Conservation (phyloP, 64 coral and sea anemone species). For the Hydrozoanthus tunicans region DNA sequence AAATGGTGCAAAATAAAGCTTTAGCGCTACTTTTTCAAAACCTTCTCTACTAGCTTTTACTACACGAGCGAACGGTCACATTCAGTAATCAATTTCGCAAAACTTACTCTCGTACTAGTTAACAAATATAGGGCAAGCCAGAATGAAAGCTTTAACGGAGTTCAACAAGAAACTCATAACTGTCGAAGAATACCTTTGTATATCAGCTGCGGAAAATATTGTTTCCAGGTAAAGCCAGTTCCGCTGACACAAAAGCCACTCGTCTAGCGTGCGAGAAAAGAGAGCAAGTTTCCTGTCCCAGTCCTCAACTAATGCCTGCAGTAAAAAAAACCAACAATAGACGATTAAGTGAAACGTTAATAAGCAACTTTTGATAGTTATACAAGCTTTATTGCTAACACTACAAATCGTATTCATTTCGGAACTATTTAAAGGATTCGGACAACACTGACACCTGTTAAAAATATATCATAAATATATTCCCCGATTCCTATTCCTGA, state of each 20-base stretch:
- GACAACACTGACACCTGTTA: too few species aligned
- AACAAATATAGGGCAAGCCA: too few species aligned
- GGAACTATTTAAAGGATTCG: too few species aligned
- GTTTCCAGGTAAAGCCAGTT: constrained; percentile 99
- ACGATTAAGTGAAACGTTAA: too few species aligned
- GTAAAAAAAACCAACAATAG: neutral
- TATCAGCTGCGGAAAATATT: constrained; percentile 96
- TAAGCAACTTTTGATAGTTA: too few species aligned
- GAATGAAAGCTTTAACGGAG: too few species aligned
- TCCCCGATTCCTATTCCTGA: too few species aligned
- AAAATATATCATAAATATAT: too few species aligned
- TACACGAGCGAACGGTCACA: neutral
- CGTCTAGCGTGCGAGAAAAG: constrained; percentile 96
- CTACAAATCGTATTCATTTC: too few species aligned
- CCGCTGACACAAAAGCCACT: constrained; percentile 95
- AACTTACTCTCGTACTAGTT: too few species aligned
- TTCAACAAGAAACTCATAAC: neutral
- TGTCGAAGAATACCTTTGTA: constrained; percentile 75
- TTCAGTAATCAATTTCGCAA: too few species aligned
- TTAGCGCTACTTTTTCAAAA: neutral
- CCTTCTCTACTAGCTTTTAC: neutral
- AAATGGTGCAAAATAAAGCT: neutral
- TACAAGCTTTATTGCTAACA: too few species aligned
- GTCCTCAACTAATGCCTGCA: constrained; percentile 83
- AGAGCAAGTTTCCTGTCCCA: constrained; percentile 92